Evolutionary conservation across 2,888 invertebrate genomes (phyloP), one percentile per base, ranked within the genome.

Genomic region (Atherix ibis): DNA sequence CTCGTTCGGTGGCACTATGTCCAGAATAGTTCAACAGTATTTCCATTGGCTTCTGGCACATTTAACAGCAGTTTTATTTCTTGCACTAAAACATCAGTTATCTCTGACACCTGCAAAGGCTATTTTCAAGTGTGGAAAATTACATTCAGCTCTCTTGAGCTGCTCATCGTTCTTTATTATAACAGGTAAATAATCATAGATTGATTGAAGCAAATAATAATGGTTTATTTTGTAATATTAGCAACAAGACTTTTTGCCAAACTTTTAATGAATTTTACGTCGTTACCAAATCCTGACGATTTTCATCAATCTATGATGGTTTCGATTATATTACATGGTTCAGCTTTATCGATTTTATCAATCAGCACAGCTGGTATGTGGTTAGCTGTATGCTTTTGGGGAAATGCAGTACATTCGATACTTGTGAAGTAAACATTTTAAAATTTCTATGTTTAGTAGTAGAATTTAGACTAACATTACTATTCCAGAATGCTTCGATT

Each of bases 321-420:
- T 16, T 70, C 73, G n/a, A 42, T 74, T 26, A 53, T 73, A 3
- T 58, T 75, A 2, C 79, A 76, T 51, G 64, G 72, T 48, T 66
- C 70, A 1, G 70, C 74, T 2, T 55, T 77, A 39, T 73, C 75
- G 2, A 49, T 76, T 12, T 46, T 73, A 4, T 68, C 71, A 44
- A 45, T 75, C 2, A 48, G 66, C 4, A 68, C 70, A 1, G 57
- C 71, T 12, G 63, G 52, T 2, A 51, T 71, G 18, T 62, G 74
- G 43, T 56, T 63, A 10, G 59, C 68, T 1, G 66, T 82, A 49
- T 64, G 76, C 36, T 70, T 74, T 43, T 73, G 74, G 28, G 81
- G 81, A 32, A 76, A 79, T 36, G 63, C 79, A 4, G 68, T 75
- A 3, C 74, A 80, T 54, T 68, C 72, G 48, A 50, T 78, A 32